Evolutionary conservation across 2,797 vertebrate species (phyloP), one percentile per base, ranked within the genome.

Genomic region (Dipus sagitta): DNA sequence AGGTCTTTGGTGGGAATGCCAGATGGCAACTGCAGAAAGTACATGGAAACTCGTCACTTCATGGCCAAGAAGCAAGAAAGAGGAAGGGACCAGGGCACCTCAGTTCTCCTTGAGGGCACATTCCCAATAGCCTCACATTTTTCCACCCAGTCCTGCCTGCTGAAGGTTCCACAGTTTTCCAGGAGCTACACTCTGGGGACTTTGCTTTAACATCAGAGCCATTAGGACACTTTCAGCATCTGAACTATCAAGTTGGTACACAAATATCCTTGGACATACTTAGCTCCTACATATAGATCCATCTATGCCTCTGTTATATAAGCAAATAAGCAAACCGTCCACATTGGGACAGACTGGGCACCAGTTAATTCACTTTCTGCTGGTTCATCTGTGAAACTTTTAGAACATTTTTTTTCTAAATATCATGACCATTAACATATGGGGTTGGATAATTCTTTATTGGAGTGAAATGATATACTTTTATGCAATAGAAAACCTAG

Each of bases 131-230:
- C 58, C 58, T 20, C 4, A 60, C 18, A 60, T 13, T 60, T 9
- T 13, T 60, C 18, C 58, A 60, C 12, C 71, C 24, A 47, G 13
- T 26, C 10, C 67, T 23, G 0, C 20, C 76, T 28, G 30, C 38
- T 54, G 28, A 65, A 38, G 64, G 18, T 5, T n/a, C 24, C 15
- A 42, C 10, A 28, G 8, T 2, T 6, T 28, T 11, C 28, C 20
- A 26, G 0, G 3, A 17, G 21, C 24, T 11, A 3, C 3, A 47
- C 10, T 14, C 23, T 78, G 1, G 4, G 0, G 23, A 34, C 21
- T 6, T 30, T 34, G 4, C 3, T 28, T 14, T 62, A 58, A 15
- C 1, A 2, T n/a, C n/a, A n/a, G n/a, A n/a, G n/a, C n/a, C n/a
- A n/a, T 60, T 24, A 6, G 8, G 4, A 58, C 28, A 24, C 32